phyloP scores from a whole-genome alignment of 35 echinoderm and acorn worm species.

The Hemicentrotus pulcherrimus region DNA sequence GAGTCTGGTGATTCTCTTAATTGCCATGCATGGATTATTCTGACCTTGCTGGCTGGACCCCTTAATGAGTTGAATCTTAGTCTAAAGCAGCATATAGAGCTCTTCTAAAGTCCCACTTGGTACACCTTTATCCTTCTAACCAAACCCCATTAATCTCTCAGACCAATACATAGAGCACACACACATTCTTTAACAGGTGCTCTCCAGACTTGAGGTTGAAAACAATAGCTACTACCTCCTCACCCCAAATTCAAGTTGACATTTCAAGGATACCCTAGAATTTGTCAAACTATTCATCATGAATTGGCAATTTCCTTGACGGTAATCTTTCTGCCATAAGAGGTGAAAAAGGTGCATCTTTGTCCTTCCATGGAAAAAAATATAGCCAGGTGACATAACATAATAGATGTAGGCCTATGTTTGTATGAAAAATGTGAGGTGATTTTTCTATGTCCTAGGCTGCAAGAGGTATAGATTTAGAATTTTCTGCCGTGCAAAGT shows the following conservation, averaged over 20 bases:
- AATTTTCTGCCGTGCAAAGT: too few species aligned
- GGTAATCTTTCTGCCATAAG: not conserved
- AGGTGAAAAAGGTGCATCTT: not conserved
- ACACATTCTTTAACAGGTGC: constrained; percentile 26
- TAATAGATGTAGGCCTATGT: not conserved
- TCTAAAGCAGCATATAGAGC: not conserved
- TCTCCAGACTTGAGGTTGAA: not conserved
- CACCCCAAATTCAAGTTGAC: not conserved
- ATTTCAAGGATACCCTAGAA: constrained; percentile 9
- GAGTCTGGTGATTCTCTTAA: too few species aligned
- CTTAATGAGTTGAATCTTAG: not conserved
- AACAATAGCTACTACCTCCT: constrained; percentile 2
- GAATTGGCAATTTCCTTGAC: constrained; percentile 27
- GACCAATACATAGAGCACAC: not conserved
- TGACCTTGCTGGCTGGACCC: not conserved
- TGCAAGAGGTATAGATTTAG: too few species aligned
- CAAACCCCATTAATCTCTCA: not conserved
- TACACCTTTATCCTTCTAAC: not conserved
- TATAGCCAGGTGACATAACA: not conserved
- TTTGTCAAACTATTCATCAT: constrained; percentile 16
- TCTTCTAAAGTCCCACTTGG: not conserved
- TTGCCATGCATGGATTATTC: not conserved
- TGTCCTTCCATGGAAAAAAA: not conserved
- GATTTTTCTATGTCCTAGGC: too few species aligned
- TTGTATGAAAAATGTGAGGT: too few species aligned